phyloP scores from a whole-genome alignment of 2,797 vertebrate species.

The Tapirus indicus region DNA sequence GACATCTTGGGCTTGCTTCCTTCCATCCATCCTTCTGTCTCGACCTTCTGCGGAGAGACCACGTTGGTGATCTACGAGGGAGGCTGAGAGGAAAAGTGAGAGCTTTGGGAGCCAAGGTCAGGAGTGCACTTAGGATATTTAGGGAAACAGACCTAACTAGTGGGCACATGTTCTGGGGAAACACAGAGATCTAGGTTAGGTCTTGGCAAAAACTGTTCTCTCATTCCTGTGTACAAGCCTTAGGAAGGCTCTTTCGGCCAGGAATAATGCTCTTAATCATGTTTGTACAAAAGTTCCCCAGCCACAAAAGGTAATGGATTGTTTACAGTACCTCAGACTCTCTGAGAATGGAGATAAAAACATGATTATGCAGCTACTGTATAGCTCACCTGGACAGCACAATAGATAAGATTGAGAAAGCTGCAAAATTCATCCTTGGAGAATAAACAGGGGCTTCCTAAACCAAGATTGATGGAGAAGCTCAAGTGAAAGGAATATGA shows the following conservation, averaged over 20 bases:
- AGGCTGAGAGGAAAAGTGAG: background rate
- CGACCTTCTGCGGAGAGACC: background rate
- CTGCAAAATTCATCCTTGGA: background rate
- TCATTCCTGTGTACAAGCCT: background rate
- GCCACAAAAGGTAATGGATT: background rate
- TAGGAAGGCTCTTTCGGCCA: background rate
- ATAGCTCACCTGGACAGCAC: background rate
- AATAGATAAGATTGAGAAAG: background rate
- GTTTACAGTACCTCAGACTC: background rate
- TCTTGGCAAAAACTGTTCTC: background rate
- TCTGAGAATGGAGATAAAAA: background rate
- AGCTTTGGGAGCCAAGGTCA: background rate
- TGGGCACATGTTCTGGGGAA: background rate
- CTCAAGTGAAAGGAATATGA: background rate
- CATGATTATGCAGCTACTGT: background rate
- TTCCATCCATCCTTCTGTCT: background rate
- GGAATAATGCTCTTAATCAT: background rate
- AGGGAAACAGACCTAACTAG: background rate
- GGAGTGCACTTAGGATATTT: background rate
- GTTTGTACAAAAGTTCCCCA: constrained; percentile 9
- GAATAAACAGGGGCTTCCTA: background rate
- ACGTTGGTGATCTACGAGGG: background rate
- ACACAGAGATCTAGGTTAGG: background rate
- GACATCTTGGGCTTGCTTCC: background rate
- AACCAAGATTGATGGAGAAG: background rate